phyloP scores from a whole-genome alignment of 2,888 invertebrate genomes.

The Drosophila basisetae region DNA sequence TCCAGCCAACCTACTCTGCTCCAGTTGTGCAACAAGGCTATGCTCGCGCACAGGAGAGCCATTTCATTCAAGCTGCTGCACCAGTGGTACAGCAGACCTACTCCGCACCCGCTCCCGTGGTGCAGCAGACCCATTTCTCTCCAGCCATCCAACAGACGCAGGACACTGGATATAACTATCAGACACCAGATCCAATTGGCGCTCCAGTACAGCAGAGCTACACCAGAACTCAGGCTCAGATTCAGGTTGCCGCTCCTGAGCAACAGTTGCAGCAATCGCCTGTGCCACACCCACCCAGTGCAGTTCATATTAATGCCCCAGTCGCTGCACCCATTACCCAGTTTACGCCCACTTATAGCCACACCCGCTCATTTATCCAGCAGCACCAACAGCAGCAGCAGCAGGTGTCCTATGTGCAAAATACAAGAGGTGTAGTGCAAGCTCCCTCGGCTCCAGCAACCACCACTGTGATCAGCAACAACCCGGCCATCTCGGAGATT shows the following conservation, averaged over 20 bases:
- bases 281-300: slow-evolving; percentile 7
- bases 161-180: slow-evolving; percentile 45
- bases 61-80: background rate
- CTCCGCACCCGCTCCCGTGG: background rate
- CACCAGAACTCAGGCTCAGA: slow-evolving; percentile 23
- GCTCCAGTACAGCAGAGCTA: slow-evolving; percentile 32
- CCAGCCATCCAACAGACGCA: slow-evolving; percentile 24
- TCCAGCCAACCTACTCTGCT: background rate
- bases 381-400: slow-evolving; percentile 43
- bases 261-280: slow-evolving; percentile 25
- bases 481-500: slow-evolving; percentile 29
- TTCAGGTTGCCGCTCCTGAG: slow-evolving; percentile 29
- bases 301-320: slow-evolving; percentile 22
- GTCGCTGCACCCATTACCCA: slow-evolving; percentile 20
- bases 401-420: slow-evolving; percentile 39
- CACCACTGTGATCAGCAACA: slow-evolving; percentile 22
- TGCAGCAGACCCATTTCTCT: slow-evolving; percentile 6
- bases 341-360: slow-evolving; percentile 27
- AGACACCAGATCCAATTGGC: slow-evolving; percentile 22
- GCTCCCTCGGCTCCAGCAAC: slow-evolving; percentile 24
- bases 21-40: background rate
- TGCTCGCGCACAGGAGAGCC: background rate
- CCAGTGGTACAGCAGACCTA: background rate
- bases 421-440: slow-evolving; percentile 10
- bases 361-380: slow-evolving; percentile 32